A percentile compares a stretch with the other conserved stretches of the same genome.
Evolutionary conservation across 2,888 invertebrate species (phyloP).

Genomic region (Cyclophora albipunctata): DNA sequence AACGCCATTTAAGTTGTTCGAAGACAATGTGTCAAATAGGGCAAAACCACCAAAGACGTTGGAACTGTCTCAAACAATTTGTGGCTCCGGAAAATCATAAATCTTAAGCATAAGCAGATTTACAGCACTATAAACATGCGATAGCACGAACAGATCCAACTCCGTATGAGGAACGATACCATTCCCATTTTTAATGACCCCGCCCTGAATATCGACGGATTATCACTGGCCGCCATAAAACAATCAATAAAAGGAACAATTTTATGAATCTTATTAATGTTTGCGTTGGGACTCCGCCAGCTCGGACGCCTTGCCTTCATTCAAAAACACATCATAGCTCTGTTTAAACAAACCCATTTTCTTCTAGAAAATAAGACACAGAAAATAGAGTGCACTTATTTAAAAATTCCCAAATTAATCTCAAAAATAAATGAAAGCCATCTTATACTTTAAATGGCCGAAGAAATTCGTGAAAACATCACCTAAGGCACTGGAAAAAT

Average conservation of each 20-base stretch:
- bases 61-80: constrained; percentile 16
- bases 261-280: background rate
- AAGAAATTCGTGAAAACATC: constrained; percentile 22
- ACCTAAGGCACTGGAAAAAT: constrained; percentile 26
- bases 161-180: constrained; percentile 25
- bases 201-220: constrained; percentile 10
- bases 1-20: no score
- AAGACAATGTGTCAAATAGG: no score
- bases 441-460: no score
- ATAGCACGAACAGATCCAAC: constrained; percentile 45
- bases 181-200: constrained; percentile 14
- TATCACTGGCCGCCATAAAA: constrained; percentile 9
- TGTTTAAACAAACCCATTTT: no score
- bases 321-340: background rate
- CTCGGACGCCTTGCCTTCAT: no score
- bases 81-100: constrained; percentile 54
- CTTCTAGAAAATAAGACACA: no score
- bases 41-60: no score
- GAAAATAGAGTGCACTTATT: no score
- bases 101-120: constrained; percentile 55
- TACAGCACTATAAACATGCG: constrained; percentile 62
- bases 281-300: background rate
- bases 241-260: constrained; percentile 2
- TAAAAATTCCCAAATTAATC: no score
- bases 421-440: no score